Evolutionary conservation across 2,888 invertebrate genomes (phyloP), one percentile per base, ranked within the genome.

Genomic region (Tromatobia lineatoria): DNA sequence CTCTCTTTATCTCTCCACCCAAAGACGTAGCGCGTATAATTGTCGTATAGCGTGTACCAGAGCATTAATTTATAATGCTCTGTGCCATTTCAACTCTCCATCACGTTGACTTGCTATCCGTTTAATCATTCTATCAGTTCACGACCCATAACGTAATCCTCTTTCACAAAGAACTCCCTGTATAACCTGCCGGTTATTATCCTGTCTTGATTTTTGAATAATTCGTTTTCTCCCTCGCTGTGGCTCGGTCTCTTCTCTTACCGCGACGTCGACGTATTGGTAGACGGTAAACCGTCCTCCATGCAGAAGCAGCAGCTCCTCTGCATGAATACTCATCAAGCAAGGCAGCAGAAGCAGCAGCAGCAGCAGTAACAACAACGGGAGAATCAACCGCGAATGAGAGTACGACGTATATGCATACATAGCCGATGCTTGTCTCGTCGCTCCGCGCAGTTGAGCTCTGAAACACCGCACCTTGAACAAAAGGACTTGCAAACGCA

Each of bases 61-160:
- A 86, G 86, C 93, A 93, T 93, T 92, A 92, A 92, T 92, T 92
- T 89, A 89, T 89, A 90, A 89, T 91, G 90, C 89, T 90, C 90
- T 89, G 89, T 89, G 91, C 88, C 89, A 89, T 89, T 88, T 74
- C 88, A 87, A 76, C 59, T 89, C 88, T 87, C 87, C 88, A 87
- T 89, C 90, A 88, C 88, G 86, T 85, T 84, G 88, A 80, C 83
- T 86, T 69, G 69, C 77, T 67, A 52, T 54, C 86, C 89, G 87
- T 89, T 90, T 90, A 91, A 91, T 91, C 90, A 90, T 90, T 89
- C 90, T 64, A 67, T 34, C 79, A 67, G 45, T 47, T 61, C 79
- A 47, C 67, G 50, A 75, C 45, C 54, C 76, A 42, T 79, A 69
- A 75, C 78, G 71, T 85, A 81, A 86, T 84, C 80, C 80, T 77